Conservation (phyloP, 2,888 invertebrate species). For the Lypha dubia region DNA sequence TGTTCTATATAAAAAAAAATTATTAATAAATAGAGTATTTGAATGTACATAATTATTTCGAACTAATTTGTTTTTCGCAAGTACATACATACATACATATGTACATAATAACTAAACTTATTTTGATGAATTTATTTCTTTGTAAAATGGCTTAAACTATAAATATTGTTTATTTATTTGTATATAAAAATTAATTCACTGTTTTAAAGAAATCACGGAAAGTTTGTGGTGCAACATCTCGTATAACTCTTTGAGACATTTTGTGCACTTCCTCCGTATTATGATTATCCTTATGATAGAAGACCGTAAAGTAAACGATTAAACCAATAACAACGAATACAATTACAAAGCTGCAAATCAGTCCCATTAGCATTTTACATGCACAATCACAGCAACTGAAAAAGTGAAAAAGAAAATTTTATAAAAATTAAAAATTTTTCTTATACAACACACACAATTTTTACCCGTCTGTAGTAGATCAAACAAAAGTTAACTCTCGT, state of each 20-base stretch:
- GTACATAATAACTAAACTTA: not conserved
- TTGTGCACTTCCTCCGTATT: conserved; percentile 55
- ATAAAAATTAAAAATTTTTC: not conserved
- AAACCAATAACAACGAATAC: conserved; percentile 79
- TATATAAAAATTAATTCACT: conserved; percentile 67
- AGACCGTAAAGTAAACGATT: conserved; percentile 81
- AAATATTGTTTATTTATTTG: too few species aligned
- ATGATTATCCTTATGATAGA: conserved; percentile 76
- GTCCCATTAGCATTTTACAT: conserved; percentile 78
- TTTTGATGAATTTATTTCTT: conserved; percentile 1
- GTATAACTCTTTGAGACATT: conserved; percentile 71
- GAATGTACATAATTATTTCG: too few species aligned
- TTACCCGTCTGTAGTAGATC: too few species aligned
- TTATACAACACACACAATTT: too few species aligned
- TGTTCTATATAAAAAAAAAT: too few species aligned
- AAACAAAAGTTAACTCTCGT: too few species aligned
- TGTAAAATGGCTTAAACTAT: not conserved
- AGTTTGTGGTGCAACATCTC: conserved; percentile 75
- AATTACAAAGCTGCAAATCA: conserved; percentile 76
- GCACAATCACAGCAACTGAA: conserved; percentile 81
- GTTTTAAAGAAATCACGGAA: conserved; percentile 78
- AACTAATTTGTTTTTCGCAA: too few species aligned
- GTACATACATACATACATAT: too few species aligned
- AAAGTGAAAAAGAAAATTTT: conserved; percentile 52
- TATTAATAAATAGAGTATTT: too few species aligned